These are phyloP conservation scores for Trogon surrucura DNA, from an alignment of 2,113 vertebrate species.

Conservation along the genomic window DNA sequence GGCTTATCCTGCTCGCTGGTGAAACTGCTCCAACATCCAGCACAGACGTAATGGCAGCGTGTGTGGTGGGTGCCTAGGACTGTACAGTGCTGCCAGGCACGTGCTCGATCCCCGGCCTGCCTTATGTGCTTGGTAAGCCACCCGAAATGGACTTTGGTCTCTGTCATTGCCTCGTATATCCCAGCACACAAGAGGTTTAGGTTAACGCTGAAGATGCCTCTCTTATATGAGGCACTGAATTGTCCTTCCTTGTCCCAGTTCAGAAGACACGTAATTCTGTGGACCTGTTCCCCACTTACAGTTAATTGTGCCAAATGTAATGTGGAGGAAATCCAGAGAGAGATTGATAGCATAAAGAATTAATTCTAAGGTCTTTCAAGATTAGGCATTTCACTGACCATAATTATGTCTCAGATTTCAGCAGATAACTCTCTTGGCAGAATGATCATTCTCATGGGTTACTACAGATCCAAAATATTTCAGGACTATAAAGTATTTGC, in stretches of 20 bases:
- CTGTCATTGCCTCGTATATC: not conserved
- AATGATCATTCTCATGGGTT: not conserved
- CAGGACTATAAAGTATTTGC: not conserved
- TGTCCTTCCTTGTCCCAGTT: not conserved
- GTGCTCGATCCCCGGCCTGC: not conserved
- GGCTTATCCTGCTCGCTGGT: not conserved
- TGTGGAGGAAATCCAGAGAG: not conserved
- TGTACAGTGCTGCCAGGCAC: not conserved
- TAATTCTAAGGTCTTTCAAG: constrained; percentile 26
- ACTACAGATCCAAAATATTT: not conserved
- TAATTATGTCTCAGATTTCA: constrained; percentile 35
- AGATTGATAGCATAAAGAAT: not conserved
- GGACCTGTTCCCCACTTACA: not conserved
- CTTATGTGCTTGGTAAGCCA: not conserved
- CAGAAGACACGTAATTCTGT: not conserved
- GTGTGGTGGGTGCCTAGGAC: not conserved
- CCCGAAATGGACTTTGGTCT: not conserved
- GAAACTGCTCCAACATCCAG: not conserved
- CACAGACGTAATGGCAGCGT: not conserved
- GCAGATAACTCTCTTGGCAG: not conserved
- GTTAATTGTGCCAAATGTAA: not conserved
- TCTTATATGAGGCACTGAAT: not conserved
- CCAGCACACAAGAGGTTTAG: not conserved
- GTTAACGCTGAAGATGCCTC: not conserved
- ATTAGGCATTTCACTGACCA: constrained; percentile 3